Evolutionary conservation across 2,797 vertebrate genomes (phyloP), one percentile per base, ranked within the genome.

Genomic region (Hoplostethus atlanticus): DNA sequence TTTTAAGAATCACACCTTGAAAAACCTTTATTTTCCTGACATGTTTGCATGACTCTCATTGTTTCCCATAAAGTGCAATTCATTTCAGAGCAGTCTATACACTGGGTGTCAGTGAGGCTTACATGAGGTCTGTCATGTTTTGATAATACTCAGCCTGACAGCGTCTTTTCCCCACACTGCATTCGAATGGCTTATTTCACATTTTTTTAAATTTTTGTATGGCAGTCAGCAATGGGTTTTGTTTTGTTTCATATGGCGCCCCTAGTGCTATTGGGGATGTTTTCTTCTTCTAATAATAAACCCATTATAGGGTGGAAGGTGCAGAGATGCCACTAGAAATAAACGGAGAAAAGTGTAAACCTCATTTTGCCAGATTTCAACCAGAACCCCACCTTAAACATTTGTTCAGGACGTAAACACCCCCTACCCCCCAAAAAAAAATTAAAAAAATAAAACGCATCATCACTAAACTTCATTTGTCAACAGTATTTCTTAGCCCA

Each of bases 1-100:
- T 44, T 44, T 44, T 36, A 13, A 44, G 12, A 4, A 13, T 13
- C 12, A 44, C 42, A 13, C 51, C 30, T 4, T 34, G 4, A 48
- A 30, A 28, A 11, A 7, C 48, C 17, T 30, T 30, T 38, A 4
- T 44, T 13, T 61, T 7, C 64, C 17, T 81, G 83, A 38, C 71
- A 46, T 75, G 60, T 69, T 69, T 52, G 71, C 71, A 73, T 50
- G 36, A 48, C 50, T 57, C 42, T 57, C 81, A 81, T 87, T 88
- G 79, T 88, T 84, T 82, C 17, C 53, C 46, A 36, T 56, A 30
- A 28, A 28, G 28, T 28, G 28, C 28, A 28, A 48, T 16, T 59
- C 17, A 60, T 64, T 59, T 21, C 47, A 50, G 11, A 71, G n/a
- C 28, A 44, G 16, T 60, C 42, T 64, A 52, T 31, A 28, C 6